Percentiles rank a stretch among this genome's conserved stretches.
Evolutionary conservation across 1,140 invertebrate genomes (phyloP).

Genomic region (Drosophila nasuta): DNA sequence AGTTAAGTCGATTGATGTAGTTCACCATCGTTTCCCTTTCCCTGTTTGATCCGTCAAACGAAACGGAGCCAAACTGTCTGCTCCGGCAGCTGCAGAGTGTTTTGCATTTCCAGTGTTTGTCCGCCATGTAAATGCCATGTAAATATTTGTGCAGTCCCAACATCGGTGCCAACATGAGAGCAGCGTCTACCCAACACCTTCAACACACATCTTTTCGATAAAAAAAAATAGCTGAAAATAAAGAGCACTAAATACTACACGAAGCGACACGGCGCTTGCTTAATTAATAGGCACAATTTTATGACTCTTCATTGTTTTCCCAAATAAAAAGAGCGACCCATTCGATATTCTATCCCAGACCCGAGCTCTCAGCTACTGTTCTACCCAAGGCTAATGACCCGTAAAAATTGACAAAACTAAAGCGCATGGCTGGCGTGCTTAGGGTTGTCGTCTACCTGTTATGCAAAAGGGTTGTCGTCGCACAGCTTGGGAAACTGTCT

Average conservation of each 20-base stretch:
- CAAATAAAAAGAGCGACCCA: conserved; percentile 8
- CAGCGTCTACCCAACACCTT: conserved; percentile 18
- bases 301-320: conserved; percentile 37
- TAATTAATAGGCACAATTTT: conserved; percentile 65
- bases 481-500: conserved; percentile 20
- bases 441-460: conserved; percentile 49
- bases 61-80: conserved; percentile 59
- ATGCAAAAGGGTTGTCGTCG: conserved; percentile 24
- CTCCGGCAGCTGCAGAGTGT: conserved; percentile 46
- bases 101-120: conserved; percentile 61
- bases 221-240: neutral
- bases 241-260: neutral
- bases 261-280: conserved; percentile 17
- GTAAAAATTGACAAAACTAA: conserved; percentile 35
- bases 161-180: conserved; percentile 33
- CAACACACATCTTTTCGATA: neutral
- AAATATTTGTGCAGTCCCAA: conserved; percentile 62
- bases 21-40: neutral
- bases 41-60: neutral
- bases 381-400: conserved; percentile 61
- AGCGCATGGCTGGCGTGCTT: conserved; percentile 57
- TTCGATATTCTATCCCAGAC: conserved; percentile 18
- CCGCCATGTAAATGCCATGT: conserved; percentile 58
- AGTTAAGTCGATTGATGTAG: conserved; percentile 14
- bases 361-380: conserved; percentile 49